Percentiles rank a stretch among this genome's conserved stretches.
Evolutionary conservation across 2,113 vertebrate species (phyloP).

Genomic region (Pongo pygmaeus): DNA sequence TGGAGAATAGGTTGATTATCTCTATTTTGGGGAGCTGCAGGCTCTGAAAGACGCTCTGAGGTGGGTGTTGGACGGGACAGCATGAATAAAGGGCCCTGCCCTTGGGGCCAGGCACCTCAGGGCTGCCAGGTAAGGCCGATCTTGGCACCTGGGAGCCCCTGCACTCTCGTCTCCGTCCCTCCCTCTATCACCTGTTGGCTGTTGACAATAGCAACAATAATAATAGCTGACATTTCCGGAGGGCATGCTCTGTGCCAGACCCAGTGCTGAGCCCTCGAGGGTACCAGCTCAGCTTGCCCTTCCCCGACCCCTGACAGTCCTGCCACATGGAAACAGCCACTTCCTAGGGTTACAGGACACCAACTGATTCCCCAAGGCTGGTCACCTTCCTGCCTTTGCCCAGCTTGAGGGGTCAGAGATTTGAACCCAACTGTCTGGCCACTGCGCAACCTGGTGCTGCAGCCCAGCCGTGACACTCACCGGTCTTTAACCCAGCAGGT

Average conservation of each 20-base stretch:
- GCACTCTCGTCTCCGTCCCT: not conserved
- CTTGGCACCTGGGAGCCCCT: not conserved
- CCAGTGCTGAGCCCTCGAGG: too few species aligned
- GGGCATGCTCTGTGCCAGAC: accelerated
- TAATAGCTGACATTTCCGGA: accelerated
- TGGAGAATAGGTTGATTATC: too few species aligned
- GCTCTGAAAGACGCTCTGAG: not conserved
- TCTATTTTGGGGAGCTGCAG: not conserved
- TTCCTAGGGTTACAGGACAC: not conserved
- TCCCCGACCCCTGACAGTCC: too few species aligned
- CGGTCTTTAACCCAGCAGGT: accelerated
- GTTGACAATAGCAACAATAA: accelerated
- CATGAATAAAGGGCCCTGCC: not conserved
- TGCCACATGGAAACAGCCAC: accelerated
- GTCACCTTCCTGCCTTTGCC: not conserved
- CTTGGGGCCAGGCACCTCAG: not conserved
- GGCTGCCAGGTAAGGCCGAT: not conserved
- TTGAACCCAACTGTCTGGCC: not conserved
- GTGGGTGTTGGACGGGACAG: not conserved
- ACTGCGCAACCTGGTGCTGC: accelerated
- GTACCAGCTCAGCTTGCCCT: accelerated
- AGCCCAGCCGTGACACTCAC: accelerated
- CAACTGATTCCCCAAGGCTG: not conserved
- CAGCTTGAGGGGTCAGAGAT: not conserved
- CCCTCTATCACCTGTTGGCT: not conserved